phyloP scores from a whole-genome alignment of 2,113 vertebrate species.

The Brachyhypopomus occidentalis region DNA sequence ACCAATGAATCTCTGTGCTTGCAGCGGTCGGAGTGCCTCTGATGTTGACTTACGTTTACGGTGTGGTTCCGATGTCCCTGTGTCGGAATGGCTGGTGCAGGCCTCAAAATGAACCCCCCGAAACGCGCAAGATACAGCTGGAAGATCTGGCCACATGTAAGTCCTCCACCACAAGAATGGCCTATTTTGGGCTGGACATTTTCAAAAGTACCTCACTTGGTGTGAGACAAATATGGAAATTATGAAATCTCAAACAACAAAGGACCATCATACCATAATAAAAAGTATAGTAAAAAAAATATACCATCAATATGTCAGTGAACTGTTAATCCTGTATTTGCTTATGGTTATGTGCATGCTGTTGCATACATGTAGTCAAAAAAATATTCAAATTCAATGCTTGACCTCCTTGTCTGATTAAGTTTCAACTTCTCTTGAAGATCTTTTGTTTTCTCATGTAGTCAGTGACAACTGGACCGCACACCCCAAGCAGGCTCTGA shows the following conservation, averaged over 20 bases:
- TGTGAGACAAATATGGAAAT: not conserved
- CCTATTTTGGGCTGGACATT: not conserved
- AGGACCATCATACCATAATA: not conserved
- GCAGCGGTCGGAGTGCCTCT: constrained; percentile 82
- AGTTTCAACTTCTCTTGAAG: constrained; percentile 75
- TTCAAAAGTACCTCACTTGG: constrained; percentile 14
- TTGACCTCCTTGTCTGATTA: constrained; percentile 63
- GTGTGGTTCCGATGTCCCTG: constrained; percentile 83
- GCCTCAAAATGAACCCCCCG: constrained; percentile 70
- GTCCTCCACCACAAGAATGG: constrained; percentile 54
- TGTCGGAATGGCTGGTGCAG: constrained; percentile 81
- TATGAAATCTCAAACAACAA: not conserved
- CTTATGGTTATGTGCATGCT: not conserved
- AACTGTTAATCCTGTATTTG: not conserved
- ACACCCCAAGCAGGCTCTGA: constrained; percentile 67
- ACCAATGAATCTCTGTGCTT: not conserved
- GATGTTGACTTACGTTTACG: constrained; percentile 83
- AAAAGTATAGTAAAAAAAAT: not conserved
- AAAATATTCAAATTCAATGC: constrained; percentile 31
- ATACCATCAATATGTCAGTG: not conserved
- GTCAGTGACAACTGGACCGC: constrained; percentile 82
- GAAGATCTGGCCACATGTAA: constrained; percentile 80
- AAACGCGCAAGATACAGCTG: constrained; percentile 70
- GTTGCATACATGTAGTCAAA: not conserved
- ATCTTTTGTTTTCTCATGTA: constrained; percentile 77